Conservation (phyloP, 1,140 invertebrate genomes). For the Thaumatotibia leucotreta region DNA sequence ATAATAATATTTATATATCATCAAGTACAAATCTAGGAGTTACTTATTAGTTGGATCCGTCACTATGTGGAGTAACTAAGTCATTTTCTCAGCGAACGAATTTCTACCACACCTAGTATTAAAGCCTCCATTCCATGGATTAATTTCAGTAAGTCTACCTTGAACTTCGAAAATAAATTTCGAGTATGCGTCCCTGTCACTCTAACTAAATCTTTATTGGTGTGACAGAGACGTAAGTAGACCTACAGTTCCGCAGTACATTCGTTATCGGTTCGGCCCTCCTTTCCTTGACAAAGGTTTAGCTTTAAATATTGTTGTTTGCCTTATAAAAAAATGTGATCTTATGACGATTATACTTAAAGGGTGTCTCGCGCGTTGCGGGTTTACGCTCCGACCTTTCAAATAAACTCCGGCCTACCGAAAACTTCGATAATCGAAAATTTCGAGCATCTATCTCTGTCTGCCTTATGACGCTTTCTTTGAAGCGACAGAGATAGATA, state of each 20-base stretch:
- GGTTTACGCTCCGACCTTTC: slow-evolving; percentile 25
- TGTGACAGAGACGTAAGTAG: no score
- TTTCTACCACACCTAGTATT: slow-evolving; percentile 32
- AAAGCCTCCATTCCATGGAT: slow-evolving; percentile 49
- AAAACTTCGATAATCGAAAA: no score
- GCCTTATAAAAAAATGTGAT: slow-evolving; percentile 75
- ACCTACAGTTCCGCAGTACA: slow-evolving; percentile 31
- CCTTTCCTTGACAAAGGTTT: slow-evolving; percentile 59
- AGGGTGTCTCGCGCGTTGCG: slow-evolving; percentile 48
- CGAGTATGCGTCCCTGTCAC: no score
- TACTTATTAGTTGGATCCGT: slow-evolving; percentile 40
- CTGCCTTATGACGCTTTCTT: no score
- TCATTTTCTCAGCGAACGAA: slow-evolving; percentile 24
- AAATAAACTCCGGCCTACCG: no score
- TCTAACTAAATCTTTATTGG: no score
- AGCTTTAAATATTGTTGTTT: slow-evolving; percentile 76
- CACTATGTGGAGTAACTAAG: slow-evolving; percentile 31
- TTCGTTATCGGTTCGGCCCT: slow-evolving; percentile 54
- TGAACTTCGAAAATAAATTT: no score
- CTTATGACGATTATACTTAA: slow-evolving; percentile 74
- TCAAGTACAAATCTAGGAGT: slow-evolving; percentile 65
- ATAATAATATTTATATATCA: slow-evolving; percentile 44
- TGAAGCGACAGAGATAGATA: no score
- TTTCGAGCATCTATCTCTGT: no score
- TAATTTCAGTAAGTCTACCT: background rate